phyloP scores from a whole-genome alignment of 1,140 invertebrate species.

The Chironomus striatipennis region DNA sequence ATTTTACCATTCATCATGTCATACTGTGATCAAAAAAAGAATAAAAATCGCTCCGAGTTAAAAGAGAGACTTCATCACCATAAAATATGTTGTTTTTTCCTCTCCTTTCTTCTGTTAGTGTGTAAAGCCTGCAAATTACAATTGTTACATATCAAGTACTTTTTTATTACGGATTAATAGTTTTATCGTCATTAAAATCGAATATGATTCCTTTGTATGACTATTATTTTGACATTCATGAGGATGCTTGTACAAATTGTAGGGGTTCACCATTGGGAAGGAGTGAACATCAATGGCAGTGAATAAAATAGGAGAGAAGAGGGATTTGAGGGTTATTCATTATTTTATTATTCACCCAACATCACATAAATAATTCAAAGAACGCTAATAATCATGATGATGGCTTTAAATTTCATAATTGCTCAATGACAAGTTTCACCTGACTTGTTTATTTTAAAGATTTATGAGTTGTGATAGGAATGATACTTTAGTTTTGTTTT shows the following conservation, averaged over 20 bases:
- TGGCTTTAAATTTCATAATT: conserved; percentile 14
- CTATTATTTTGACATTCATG: neutral
- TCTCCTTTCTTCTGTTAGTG: neutral
- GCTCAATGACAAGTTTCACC: neutral
- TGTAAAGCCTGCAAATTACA: conserved; percentile 5
- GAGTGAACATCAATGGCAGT: neutral
- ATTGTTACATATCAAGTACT: conserved; percentile 20
- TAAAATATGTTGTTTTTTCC: conserved; percentile 5
- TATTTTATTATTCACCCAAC: conserved; percentile 11
- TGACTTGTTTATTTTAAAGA: neutral
- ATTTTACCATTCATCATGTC: conserved; percentile 17
- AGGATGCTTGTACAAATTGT: no score
- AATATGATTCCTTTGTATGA: neutral
- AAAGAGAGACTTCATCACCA: conserved; percentile 15
- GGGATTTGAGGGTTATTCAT: neutral
- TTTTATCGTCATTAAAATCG: conserved; percentile 22
- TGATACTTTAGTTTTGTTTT: no score
- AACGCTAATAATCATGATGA: neutral
- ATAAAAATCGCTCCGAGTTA: neutral
- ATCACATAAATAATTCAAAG: conserved; percentile 14
- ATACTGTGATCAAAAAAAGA: neutral
- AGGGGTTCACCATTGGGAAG: no score
- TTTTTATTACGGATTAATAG: conserved; percentile 20
- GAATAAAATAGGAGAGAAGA: neutral
- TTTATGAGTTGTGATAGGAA: no score